These are phyloP conservation scores for Aramus guarauna DNA, from an alignment of 2,113 vertebrate species.

Conservation along the genomic window DNA sequence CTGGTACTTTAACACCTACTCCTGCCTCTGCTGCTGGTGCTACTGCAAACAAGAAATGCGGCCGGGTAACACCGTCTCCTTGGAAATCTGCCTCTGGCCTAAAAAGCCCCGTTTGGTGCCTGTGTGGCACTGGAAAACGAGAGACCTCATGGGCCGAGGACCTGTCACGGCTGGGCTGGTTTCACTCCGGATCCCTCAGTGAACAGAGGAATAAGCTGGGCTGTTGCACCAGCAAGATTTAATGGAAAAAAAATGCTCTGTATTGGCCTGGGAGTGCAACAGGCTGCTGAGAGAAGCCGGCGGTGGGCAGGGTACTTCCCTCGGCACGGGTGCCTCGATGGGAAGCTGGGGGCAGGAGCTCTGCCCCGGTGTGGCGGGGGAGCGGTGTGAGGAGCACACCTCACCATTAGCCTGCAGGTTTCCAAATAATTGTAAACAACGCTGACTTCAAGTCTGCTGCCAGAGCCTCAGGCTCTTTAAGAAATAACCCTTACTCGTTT, in stretches of 20 bases:
- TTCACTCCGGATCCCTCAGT: background rate
- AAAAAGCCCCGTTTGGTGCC: background rate
- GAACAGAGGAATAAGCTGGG: background rate
- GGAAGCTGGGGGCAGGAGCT: background rate
- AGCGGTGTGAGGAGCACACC: background rate
- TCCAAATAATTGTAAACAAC: background rate
- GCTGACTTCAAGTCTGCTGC: background rate
- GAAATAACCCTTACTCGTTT: background rate
- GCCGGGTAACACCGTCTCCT: background rate
- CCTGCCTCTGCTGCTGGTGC: background rate
- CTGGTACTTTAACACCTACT: background rate
- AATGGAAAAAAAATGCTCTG: background rate
- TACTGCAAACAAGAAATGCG: background rate
- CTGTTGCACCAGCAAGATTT: background rate
- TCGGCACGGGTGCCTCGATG: accelerated
- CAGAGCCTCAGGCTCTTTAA: conserved; percentile 1
- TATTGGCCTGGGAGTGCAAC: background rate
- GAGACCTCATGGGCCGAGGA: background rate
- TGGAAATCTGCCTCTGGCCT: conserved; percentile 28
- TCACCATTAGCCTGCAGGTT: background rate
- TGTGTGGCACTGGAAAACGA: background rate
- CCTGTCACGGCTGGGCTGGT: background rate
- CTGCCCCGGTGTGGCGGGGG: background rate
- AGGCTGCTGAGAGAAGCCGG: background rate
- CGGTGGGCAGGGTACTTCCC: background rate